Percentiles rank a stretch among this genome's conserved stretches.
Evolutionary conservation across 2,113 vertebrate genomes (phyloP).

Genomic region (Castor canadensis): DNA sequence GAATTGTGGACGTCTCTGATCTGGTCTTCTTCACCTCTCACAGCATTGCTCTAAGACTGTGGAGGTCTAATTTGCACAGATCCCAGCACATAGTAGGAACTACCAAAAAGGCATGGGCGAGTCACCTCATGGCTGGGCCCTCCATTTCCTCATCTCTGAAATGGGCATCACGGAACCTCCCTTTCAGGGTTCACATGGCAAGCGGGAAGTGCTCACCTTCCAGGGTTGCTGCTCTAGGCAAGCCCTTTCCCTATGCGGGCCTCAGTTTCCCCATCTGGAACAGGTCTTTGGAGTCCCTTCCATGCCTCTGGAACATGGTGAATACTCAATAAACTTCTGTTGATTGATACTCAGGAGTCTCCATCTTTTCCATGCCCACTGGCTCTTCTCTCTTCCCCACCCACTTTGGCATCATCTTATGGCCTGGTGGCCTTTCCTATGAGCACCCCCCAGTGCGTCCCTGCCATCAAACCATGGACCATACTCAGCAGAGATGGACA

Average conservation of each 20-base stretch:
- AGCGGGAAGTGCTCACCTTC: background rate
- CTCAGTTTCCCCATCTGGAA: background rate
- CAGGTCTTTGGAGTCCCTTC: background rate
- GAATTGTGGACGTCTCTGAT: background rate
- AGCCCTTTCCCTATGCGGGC: background rate
- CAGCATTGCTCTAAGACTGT: fast-evolving
- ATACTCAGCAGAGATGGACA: background rate
- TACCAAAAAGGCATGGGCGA: background rate
- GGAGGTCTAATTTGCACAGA: fast-evolving
- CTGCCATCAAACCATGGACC: background rate
- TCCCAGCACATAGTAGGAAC: fast-evolving
- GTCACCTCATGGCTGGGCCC: background rate
- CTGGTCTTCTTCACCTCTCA: background rate
- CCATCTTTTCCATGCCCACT: background rate
- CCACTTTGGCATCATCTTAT: no score
- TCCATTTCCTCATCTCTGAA: background rate
- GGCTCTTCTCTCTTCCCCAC: no score
- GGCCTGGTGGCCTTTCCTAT: no score
- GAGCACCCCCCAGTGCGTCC: background rate
- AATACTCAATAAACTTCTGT: background rate
- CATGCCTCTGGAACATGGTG: background rate
- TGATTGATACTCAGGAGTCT: fast-evolving
- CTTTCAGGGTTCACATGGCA: background rate
- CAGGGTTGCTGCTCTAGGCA: fast-evolving
- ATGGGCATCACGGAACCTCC: fast-evolving